These are phyloP conservation scores for Deroptyus accipitrinus DNA, from an alignment of 2,113 vertebrate species.

Conservation along the genomic window DNA sequence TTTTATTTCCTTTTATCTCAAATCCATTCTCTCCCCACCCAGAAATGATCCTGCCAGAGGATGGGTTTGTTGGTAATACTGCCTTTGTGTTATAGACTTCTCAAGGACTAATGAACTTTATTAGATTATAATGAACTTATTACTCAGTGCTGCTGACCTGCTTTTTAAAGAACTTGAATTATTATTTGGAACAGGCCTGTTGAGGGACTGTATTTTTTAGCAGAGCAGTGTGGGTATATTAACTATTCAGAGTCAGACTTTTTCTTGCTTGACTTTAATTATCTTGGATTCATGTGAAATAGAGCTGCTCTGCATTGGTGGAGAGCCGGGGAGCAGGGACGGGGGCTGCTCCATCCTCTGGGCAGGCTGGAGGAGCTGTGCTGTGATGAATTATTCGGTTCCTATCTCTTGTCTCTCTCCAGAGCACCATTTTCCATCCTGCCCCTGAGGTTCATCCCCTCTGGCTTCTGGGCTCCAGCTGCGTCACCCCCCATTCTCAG, in stretches of 20 bases:
- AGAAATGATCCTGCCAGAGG: constrained; percentile 51
- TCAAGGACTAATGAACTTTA: constrained; percentile 73
- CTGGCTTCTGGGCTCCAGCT: neutral
- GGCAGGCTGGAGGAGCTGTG: neutral
- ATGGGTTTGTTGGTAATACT: constrained; percentile 31
- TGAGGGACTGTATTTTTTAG: constrained; percentile 10
- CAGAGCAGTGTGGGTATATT: neutral
- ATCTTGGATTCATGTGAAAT: neutral
- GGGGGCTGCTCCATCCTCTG: neutral
- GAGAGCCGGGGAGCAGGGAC: neutral
- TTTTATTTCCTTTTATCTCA: constrained; percentile 65
- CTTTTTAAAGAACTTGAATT: constrained; percentile 58
- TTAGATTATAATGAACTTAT: constrained; percentile 71
- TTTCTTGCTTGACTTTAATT: neutral
- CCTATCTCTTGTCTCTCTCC: neutral
- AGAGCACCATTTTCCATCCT: neutral
- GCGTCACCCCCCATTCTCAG: neutral
- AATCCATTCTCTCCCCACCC: neutral
- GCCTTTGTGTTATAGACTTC: constrained; percentile 60
- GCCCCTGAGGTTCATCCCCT: neutral
- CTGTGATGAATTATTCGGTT: neutral
- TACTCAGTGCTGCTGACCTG: constrained; percentile 61
- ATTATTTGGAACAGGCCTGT: constrained; percentile 62
- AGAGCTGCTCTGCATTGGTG: neutral
- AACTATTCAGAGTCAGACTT: neutral